These are phyloP conservation scores for Boleophthalmus pectinirostris DNA, from an alignment of 2,113 vertebrate species.

Conservation along the genomic window DNA sequence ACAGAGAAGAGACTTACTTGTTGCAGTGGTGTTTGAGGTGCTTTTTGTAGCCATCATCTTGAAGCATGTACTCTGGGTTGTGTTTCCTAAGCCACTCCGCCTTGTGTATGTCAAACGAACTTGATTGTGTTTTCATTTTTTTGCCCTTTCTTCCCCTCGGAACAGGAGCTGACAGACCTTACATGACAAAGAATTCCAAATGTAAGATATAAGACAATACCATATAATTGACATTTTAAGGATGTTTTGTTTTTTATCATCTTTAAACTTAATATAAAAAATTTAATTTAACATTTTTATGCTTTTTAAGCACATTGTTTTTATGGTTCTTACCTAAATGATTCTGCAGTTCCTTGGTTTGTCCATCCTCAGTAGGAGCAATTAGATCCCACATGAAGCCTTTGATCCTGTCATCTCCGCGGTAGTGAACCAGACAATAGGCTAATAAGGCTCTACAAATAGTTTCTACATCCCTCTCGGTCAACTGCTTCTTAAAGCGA, in stretches of 20 bases:
- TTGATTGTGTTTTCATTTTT: constrained; percentile 95
- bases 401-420: constrained; percentile 98
- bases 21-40: constrained; percentile 99
- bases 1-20: constrained; percentile 83
- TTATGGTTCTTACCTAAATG: constrained; percentile 80
- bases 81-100: constrained; percentile 98
- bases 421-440: constrained; percentile 96
- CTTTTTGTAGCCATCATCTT: constrained; percentile 98
- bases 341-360: constrained; percentile 93
- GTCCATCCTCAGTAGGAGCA: constrained; percentile 92
- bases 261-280: not conserved
- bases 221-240: not conserved
- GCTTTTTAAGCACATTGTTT: not conserved
- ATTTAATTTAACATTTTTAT: not conserved
- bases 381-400: constrained; percentile 99
- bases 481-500: constrained; percentile 95
- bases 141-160: constrained; percentile 96
- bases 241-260: not conserved
- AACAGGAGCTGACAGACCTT: constrained; percentile 95
- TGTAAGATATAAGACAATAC: not conserved
- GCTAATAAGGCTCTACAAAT: constrained; percentile 93
- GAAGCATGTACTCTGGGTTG: constrained; percentile 95
- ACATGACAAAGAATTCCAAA: not conserved
- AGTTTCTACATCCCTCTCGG: constrained; percentile 93
- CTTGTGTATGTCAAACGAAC: constrained; percentile 97